phyloP scores from a whole-genome alignment of 1,140 invertebrate species.

The Drosophila suzukii region DNA sequence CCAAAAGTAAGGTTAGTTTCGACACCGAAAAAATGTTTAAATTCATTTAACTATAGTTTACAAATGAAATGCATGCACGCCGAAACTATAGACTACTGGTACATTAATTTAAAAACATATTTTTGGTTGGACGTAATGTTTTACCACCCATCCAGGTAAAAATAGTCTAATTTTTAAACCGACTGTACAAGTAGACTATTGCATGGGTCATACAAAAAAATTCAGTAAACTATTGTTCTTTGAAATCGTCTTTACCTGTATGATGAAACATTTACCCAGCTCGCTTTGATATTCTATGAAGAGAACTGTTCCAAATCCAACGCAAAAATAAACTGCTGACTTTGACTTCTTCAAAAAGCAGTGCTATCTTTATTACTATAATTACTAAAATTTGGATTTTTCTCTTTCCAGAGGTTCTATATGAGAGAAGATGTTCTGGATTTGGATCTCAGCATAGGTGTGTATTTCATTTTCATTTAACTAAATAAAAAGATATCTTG shows the following conservation, averaged over 20 bases:
- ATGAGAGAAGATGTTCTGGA: background rate
- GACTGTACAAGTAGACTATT: background rate
- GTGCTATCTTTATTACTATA: background rate
- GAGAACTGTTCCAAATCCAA: conserved; percentile 38
- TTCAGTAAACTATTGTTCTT: conserved; percentile 4
- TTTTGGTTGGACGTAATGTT: background rate
- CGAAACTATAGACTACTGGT: too few species aligned
- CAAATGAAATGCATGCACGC: background rate
- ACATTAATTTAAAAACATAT: background rate
- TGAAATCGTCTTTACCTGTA: background rate
- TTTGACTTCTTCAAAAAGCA: background rate
- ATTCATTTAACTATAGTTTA: conserved; percentile 1
- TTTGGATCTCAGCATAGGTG: background rate
- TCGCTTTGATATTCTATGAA: conserved; percentile 33
- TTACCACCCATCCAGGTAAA: too few species aligned
- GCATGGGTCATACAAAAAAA: background rate
- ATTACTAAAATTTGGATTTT: background rate
- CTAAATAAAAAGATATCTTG: too few species aligned
- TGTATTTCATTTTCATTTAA: background rate
- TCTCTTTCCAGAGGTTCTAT: background rate
- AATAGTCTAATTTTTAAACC: background rate
- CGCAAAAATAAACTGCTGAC: conserved; percentile 29
- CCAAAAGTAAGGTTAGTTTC: conserved; percentile 56
- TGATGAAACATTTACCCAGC: conserved; percentile 34
- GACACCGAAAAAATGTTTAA: background rate